Conservation (phyloP, 2,888 invertebrate species). For the Macrosoma leucophasiata region DNA sequence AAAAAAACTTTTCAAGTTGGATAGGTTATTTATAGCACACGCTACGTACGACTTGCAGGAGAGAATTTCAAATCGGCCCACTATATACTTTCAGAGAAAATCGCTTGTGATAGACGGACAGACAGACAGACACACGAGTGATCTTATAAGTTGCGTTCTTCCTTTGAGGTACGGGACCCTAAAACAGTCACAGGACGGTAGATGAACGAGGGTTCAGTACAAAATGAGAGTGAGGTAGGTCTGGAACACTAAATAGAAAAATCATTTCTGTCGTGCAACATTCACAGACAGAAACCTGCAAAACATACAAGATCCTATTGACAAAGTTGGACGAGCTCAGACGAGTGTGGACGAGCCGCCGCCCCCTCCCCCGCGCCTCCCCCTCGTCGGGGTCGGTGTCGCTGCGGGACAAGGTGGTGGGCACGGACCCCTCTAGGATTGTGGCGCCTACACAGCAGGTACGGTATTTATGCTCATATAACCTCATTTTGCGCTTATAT, state of each 20-base stretch:
- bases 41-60: too few relatives aligned
- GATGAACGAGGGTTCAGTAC: constrained; percentile 36
- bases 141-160: too few relatives aligned
- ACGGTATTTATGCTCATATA: neutral
- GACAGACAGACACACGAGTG: too few relatives aligned
- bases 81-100: too few relatives aligned
- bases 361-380: constrained; percentile 18
- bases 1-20: too few relatives aligned
- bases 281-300: constrained; percentile 48
- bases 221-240: neutral
- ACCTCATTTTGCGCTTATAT: too few relatives aligned
- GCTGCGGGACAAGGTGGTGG: constrained; percentile 48
- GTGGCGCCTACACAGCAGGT: constrained; percentile 19
- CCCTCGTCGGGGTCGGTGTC: constrained; percentile 34
- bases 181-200: constrained; percentile 30
- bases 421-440: constrained; percentile 36
- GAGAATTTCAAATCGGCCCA: too few relatives aligned
- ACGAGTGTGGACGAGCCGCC: constrained; percentile 36
- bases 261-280: neutral
- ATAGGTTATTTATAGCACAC: too few relatives aligned
- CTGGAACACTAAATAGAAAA: neutral
- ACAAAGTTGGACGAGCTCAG: constrained; percentile 56
- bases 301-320: constrained; percentile 66
- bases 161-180: too few relatives aligned
- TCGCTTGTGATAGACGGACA: too few relatives aligned